Base-by-base conservation (phyloP, 1,140 invertebrate genomes). In the Eufriesea mexicana region DNA sequence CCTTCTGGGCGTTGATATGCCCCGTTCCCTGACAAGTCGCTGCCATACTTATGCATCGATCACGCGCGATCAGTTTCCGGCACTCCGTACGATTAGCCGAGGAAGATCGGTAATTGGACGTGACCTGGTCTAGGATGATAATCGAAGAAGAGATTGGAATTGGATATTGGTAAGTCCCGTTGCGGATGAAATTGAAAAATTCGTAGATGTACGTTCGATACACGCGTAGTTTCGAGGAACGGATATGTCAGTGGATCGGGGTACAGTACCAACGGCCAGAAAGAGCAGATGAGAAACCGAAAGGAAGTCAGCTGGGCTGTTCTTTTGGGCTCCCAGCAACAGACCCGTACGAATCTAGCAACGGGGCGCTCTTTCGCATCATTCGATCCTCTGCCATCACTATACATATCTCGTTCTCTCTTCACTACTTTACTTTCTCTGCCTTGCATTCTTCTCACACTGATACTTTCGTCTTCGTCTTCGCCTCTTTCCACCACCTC, bases 331-430 rank as follows among this genome's bases (percentile, higher is more conserved):
- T 86, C 70, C 84, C 67, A 59, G 67, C 1, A 86, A 84, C 62
- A 79, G 70, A 85, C 70, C 83, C 83, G 35, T 54, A 59, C 47
- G 77, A 72, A 71, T 79, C 72, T 72, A 88, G 18, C 79, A 87
- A 75, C 64, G 83, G 78, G 86, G 79, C 79, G 86, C 84, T 88
- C 83, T 88, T 87, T 88, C 76, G 86, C 62, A 83, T 85, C 66
- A 83, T 62, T 87, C 61, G 78, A 83, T 85, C 83, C 83, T 76
- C 68, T 82, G 76, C 71, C 76, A 83, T 61, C 28, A 79, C 73
- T 84, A 59, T 55, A 35, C 59, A 76, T 80, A 59, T 59, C 54
- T 85, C 61, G 49, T 16, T 62, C 68, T 84, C 28, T 83, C 74
- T 81, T 51, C 68, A 81, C 62, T 87, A 74, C 75, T 81, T 88